phyloP scores from a whole-genome alignment of 2,888 invertebrate genomes.

The Saturnia japonica region DNA sequence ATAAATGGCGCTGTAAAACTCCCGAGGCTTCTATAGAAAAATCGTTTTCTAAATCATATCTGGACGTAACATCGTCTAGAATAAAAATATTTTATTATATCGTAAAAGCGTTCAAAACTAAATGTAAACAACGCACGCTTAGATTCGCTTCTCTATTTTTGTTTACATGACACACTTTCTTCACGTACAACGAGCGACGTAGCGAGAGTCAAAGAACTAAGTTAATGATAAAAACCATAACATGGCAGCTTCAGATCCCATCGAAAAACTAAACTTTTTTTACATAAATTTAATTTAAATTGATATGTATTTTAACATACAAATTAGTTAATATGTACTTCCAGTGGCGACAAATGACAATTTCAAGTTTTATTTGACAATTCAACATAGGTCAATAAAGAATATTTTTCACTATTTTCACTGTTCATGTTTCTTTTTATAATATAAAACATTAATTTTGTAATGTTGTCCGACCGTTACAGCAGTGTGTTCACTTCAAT shows the following conservation, averaged over 20 bases:
- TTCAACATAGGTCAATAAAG: too few relatives aligned
- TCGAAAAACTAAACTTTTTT: too few relatives aligned
- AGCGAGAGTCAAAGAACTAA: too few relatives aligned
- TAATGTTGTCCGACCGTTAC: too few relatives aligned
- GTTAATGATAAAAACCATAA: too few relatives aligned
- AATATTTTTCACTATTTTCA: too few relatives aligned
- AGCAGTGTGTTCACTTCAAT: slow-evolving; percentile 8
- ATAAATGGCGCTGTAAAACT: slow-evolving; percentile 18
- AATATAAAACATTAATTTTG: neutral
- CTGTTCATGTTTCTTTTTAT: neutral
- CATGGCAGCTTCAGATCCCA: too few relatives aligned
- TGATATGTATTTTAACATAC: too few relatives aligned
- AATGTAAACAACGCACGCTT: slow-evolving; percentile 38
- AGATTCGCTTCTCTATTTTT: slow-evolving; percentile 41
- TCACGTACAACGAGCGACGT: neutral
- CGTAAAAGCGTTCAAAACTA: slow-evolving; percentile 46
- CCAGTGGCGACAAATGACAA: too few relatives aligned
- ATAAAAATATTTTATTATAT: slow-evolving; percentile 55
- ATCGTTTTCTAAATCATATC: slow-evolving; percentile 19
- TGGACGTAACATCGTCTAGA: slow-evolving; percentile 29
- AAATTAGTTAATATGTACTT: too few relatives aligned
- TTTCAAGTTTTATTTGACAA: too few relatives aligned
- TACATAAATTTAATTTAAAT: too few relatives aligned
- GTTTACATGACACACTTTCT: slow-evolving; percentile 29
- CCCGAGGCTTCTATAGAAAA: slow-evolving; percentile 26